These are phyloP conservation scores for Tribolium castaneum DNA, from an alignment of 1,140 invertebrate species.

Conservation along the genomic window DNA sequence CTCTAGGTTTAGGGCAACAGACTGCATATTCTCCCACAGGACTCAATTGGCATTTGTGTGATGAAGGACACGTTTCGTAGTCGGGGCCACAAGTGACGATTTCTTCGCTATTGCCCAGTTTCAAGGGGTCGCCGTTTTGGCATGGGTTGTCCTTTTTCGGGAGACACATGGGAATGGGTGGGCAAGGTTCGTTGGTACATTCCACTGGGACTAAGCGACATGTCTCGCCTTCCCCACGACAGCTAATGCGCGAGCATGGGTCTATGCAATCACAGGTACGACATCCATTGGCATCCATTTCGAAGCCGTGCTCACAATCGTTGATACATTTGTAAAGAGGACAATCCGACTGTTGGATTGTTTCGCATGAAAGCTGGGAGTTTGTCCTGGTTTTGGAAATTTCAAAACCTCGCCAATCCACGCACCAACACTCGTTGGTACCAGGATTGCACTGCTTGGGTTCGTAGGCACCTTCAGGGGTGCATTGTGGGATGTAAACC, in stretches of 20 bases:
- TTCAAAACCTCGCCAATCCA: constrained; percentile 85
- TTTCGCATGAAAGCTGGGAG: constrained; percentile 60
- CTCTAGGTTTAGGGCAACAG: constrained; percentile 86
- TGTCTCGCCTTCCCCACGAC: constrained; percentile 76
- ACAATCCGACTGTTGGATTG: constrained; percentile 66
- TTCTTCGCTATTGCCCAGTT: constrained; percentile 68
- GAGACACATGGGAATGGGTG: constrained; percentile 81
- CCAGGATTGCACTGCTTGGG: constrained; percentile 82
- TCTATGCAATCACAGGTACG: constrained; percentile 81
- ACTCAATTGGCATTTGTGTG: constrained; percentile 85
- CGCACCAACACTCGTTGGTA: constrained; percentile 88
- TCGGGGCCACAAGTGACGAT: constrained; percentile 78
- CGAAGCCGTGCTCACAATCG: constrained; percentile 76
- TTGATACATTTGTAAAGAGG: constrained; percentile 71
- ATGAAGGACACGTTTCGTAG: constrained; percentile 80
- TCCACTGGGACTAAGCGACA: constrained; percentile 69
- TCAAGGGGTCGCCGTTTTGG: constrained; percentile 73
- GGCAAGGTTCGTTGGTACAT: constrained; percentile 71
- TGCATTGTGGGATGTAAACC: constrained; percentile 84
- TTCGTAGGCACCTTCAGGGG: constrained; percentile 79
- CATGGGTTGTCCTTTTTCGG: constrained; percentile 82
- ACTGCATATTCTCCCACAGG: constrained; percentile 82
- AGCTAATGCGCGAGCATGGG: constrained; percentile 79
- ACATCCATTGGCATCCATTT: constrained; percentile 77
- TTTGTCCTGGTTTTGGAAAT: constrained; percentile 70